A percentile compares a stretch with the other conserved stretches of the same genome.
These are phyloP conservation scores for Onychorhynchus coronatus DNA, from an alignment of 2,113 vertebrate genomes.

Conservation along the genomic window DNA sequence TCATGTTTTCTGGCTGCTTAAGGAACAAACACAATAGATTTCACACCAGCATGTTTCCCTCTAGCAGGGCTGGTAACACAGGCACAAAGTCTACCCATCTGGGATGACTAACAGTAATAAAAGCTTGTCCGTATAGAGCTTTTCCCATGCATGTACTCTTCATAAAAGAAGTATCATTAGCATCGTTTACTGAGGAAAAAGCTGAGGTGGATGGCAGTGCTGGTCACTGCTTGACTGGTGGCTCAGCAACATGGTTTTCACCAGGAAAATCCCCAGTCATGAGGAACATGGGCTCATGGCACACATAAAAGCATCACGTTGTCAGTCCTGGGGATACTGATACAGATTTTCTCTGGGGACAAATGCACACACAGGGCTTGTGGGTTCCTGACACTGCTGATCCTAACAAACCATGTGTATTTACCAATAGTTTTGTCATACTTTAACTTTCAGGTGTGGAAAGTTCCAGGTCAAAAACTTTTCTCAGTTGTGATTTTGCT, in stretches of 20 bases:
- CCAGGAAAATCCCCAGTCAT: background rate
- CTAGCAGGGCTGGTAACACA: background rate
- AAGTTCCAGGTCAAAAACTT: background rate
- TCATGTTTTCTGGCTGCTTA: background rate
- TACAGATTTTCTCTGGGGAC: accelerated
- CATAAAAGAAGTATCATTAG: background rate
- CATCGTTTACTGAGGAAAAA: background rate
- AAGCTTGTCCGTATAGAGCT: background rate
- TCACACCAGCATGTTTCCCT: background rate
- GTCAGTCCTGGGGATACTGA: background rate
- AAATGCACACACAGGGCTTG: background rate
- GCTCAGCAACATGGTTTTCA: background rate
- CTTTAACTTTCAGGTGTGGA: background rate
- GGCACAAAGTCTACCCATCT: background rate
- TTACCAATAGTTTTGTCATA: background rate
- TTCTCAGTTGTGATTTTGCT: background rate
- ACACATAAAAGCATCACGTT: background rate
- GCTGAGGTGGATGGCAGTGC: background rate
- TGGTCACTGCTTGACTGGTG: background rate
- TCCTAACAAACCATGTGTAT: background rate
- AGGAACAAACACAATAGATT: conserved; percentile 9
- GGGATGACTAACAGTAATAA: background rate
- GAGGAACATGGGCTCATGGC: background rate
- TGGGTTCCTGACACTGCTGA: background rate
- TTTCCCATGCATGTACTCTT: background rate